Base-by-base conservation (phyloP, 2,888 invertebrate species). In the Lobophora halterata region DNA sequence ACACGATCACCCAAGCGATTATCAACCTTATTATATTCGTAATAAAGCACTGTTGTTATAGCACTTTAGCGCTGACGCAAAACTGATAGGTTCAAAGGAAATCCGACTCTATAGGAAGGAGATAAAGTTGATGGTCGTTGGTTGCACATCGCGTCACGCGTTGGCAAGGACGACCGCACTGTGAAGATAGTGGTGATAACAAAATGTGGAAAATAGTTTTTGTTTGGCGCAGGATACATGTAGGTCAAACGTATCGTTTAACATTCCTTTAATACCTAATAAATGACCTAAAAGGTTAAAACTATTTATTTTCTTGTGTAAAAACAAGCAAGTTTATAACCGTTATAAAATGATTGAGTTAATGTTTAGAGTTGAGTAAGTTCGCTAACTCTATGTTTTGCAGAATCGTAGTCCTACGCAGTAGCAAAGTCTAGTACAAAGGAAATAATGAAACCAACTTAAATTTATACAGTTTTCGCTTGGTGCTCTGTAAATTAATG, bases 131-230 rank as follows among this genome's bases (percentile, higher is more conserved):
- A 31, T 13, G 29, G 37, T 32, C 5, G 20, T 18, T 17, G 20
- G 8, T 23, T 13, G 17, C 11, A 10, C 7, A 5, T 5, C 6
- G 34, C 41, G 46, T 48, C 46, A 48, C 31, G 39, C 33, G 31
- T 36, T 7, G 24, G 44, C 53, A 53, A 53, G 53, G 53, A 50
- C 53, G 45, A 28, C 53, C 25, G 23, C 46, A 34, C 41, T 43
- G 26, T 46, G 50, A 47, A 51, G 54, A 54, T 54, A 54, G 51
- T 23, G 17, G 25, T 45, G 54, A 54, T 54, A 54, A 43, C 39
- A 42, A 12, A 47, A 36, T 39, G 47, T 46, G 27, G 39, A 49
- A 51, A 47, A 50, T 50, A 33, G 45, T 30, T 34, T 42, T 32
- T 48, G 23, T 44, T 40, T 31, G 20, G 20, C 8, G 26, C 27